phyloP scores from a whole-genome alignment of 1,140 invertebrate species.

The Heliconius congener region DNA sequence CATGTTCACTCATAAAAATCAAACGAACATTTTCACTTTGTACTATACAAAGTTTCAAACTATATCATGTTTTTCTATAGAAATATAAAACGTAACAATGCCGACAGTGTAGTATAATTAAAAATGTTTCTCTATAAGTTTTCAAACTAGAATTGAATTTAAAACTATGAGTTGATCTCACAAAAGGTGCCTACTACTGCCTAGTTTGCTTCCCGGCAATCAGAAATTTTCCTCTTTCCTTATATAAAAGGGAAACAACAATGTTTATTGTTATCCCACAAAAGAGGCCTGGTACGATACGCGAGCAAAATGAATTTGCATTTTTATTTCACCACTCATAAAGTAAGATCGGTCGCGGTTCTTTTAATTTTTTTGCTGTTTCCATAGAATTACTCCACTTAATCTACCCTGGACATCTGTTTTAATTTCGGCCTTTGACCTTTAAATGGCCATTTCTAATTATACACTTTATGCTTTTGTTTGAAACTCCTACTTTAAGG shows the following conservation, averaged over 20 bases:
- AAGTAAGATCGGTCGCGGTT: constrained; percentile 41
- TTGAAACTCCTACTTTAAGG: neutral
- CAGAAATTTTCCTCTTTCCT: constrained; percentile 29
- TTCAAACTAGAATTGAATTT: constrained; percentile 24
- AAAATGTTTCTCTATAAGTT: constrained; percentile 23
- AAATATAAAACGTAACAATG: constrained; percentile 15
- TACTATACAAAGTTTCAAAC: neutral
- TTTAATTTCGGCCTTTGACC: constrained; percentile 17
- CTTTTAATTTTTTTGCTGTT: constrained; percentile 51
- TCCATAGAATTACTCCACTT: constrained; percentile 41
- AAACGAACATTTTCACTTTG: neutral
- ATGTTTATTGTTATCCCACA: constrained; percentile 59
- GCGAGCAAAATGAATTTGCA: constrained; percentile 55
- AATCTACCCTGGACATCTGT: constrained; percentile 11
- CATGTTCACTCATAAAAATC: neutral
- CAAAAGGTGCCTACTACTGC: constrained; percentile 17
- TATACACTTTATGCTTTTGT: neutral
- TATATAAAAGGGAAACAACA: constrained; percentile 43
- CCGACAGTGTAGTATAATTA: constrained; percentile 8
- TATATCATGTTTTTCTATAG: neutral
- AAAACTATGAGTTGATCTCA: constrained; percentile 20
- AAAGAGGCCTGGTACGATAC: constrained; percentile 46
- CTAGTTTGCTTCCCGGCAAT: constrained; percentile 27
- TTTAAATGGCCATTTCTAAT: constrained; percentile 5
- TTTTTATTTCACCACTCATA: constrained; percentile 40